Percentiles rank a stretch among this genome's conserved stretches.
Conservation (phyloP, 2,888 invertebrate species). For the Brachynemurus nebulosus region DNA sequence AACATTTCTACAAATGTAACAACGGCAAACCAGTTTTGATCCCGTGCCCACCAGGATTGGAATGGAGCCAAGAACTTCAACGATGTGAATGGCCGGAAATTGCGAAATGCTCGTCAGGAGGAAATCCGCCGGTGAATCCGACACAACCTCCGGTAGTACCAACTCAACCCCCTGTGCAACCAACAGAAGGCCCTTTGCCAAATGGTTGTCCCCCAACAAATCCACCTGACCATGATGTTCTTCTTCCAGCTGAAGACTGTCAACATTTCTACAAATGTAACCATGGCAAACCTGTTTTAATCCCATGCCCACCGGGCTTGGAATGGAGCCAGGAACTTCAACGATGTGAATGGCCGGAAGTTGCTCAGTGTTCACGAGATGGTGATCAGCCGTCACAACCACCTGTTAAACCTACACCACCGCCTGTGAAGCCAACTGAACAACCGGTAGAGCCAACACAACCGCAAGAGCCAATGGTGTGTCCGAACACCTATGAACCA, state of each 20-base stretch:
- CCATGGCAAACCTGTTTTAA: background rate
- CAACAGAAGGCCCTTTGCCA: too few relatives aligned
- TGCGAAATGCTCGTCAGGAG: too few relatives aligned
- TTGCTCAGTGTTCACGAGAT: background rate
- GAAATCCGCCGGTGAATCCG: too few relatives aligned
- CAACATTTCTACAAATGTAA: background rate
- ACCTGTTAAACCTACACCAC: background rate
- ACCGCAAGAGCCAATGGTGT: background rate
- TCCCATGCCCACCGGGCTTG: conserved; percentile 3
- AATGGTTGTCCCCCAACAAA: background rate
- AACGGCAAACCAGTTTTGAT: background rate
- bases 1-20: background rate
- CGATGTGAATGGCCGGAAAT: background rate
- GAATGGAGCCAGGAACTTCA: conserved; percentile 2
- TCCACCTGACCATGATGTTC: background rate
- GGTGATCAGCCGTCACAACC: background rate
- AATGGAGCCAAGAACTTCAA: background rate
- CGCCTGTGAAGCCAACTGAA: too few relatives aligned
- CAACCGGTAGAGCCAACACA: too few relatives aligned
- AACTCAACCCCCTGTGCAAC: too few relatives aligned
- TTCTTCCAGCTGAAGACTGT: background rate
- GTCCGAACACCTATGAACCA: background rate
- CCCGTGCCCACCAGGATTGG: background rate
- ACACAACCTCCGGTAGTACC: too few relatives aligned
- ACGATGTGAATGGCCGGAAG: background rate